Percentiles rank a stretch among this genome's conserved stretches.
These are phyloP conservation scores for Drosophila ficusphila DNA, from an alignment of 1,140 invertebrate species.

Conservation along the genomic window DNA sequence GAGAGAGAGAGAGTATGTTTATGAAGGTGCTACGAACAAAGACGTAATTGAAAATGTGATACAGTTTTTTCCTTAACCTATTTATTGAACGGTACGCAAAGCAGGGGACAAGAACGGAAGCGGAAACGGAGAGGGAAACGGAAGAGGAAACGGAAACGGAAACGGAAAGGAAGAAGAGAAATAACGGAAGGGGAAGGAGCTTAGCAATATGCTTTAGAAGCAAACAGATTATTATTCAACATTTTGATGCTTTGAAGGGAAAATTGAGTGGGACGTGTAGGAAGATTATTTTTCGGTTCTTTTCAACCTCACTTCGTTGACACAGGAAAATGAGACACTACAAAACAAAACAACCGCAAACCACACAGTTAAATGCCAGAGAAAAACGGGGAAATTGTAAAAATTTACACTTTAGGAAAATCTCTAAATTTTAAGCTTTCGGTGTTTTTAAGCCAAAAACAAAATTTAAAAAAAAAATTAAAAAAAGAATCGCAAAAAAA, in stretches of 20 bases:
- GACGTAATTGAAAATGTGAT: constrained; percentile 84
- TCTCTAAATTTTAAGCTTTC: constrained; percentile 84
- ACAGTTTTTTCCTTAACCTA: constrained; percentile 82
- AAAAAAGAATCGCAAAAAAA: constrained; percentile 21
- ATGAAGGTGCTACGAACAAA: constrained; percentile 84
- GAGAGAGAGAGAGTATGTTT: constrained; percentile 50
- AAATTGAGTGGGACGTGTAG: background rate
- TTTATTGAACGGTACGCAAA: constrained; percentile 62
- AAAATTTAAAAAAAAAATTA: constrained; percentile 44
- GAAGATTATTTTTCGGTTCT: constrained; percentile 16
- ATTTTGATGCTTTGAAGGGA: background rate
- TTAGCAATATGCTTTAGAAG: constrained; percentile 43
- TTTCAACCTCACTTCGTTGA: constrained; percentile 33
- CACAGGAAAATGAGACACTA: constrained; percentile 25
- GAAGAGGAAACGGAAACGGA: background rate
- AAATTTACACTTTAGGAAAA: constrained; percentile 82
- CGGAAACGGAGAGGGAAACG: background rate
- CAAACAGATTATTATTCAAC: constrained; percentile 22
- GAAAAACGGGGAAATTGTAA: constrained; percentile 64
- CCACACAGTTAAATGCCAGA: constrained; percentile 14
- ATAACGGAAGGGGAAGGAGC: constrained; percentile 29
- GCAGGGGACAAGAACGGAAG: constrained; percentile 8
- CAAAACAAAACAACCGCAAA: constrained; percentile 14
- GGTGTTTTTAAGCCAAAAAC: constrained; percentile 81
- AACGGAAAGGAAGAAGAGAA: background rate